Conservation (phyloP, 2,888 invertebrate genomes). For the Coremacera marginata region DNA sequence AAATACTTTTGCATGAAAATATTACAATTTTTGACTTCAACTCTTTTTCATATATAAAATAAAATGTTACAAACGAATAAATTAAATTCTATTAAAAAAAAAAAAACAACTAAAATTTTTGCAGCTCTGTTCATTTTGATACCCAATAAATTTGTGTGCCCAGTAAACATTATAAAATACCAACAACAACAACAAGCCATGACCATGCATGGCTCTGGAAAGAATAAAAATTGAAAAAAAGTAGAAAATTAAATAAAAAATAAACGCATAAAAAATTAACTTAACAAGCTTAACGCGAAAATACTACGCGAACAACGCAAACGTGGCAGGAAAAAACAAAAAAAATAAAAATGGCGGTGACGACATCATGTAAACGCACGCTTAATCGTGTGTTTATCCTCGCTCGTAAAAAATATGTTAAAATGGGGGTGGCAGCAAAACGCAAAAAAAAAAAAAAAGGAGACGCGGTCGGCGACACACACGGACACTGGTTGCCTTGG, state of each 20-base stretch:
- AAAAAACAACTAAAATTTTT: too few species aligned
- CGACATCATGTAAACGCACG: slow-evolving; percentile 6
- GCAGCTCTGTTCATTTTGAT: too few species aligned
- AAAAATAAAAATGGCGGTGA: not conserved
- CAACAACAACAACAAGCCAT: too few species aligned
- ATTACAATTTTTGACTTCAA: too few species aligned
- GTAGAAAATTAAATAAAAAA: not conserved
- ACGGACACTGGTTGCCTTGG: not conserved
- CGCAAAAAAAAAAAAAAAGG: not conserved
- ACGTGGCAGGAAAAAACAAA: not conserved
- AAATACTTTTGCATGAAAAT: too few species aligned
- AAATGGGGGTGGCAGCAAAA: not conserved
- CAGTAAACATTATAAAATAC: too few species aligned
- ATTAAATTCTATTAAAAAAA: too few species aligned
- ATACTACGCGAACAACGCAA: not conserved
- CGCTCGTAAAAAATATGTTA: slow-evolving; percentile 2
- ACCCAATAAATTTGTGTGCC: too few species aligned
- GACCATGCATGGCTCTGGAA: not conserved
- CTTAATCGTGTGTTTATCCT: slow-evolving; percentile 18
- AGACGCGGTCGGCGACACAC: not conserved
- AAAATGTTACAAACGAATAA: too few species aligned
- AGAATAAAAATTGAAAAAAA: not conserved
- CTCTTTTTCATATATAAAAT: too few species aligned
- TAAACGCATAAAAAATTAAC: not conserved
- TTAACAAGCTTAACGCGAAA: not conserved